A percentile compares a stretch with the other conserved stretches of the same genome.
Conservation (phyloP, 53 echinoderm and acorn worm genomes). For the Paracentrotus lividus region DNA sequence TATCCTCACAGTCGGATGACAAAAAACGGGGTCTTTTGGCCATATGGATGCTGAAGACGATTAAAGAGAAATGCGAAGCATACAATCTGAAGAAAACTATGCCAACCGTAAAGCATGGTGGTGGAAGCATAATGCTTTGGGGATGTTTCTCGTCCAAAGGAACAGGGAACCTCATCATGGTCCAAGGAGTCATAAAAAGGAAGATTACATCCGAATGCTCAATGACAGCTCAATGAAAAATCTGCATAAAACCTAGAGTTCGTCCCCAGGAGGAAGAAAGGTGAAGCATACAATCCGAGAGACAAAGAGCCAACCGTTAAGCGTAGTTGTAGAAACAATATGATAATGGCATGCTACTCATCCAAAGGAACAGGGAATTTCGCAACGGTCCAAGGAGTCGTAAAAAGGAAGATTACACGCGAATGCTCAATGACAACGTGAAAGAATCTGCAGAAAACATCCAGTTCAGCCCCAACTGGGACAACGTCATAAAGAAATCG, state of each 20-base stretch:
- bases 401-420: too few species aligned
- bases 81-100: background rate
- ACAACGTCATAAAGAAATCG: too few species aligned
- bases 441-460: too few species aligned
- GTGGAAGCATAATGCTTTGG: conserved; percentile 69
- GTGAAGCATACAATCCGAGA: conserved; percentile 30
- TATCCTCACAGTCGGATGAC: conserved; percentile 32
- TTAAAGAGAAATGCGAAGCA: conserved; percentile 49
- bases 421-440: too few species aligned
- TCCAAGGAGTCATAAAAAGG: too few species aligned
- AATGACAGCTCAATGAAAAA: too few species aligned
- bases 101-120: conserved; percentile 73
- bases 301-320: conserved; percentile 51
- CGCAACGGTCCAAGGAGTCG: too few species aligned
- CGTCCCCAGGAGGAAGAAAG: conserved; percentile 41
- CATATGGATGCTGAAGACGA: conserved; percentile 43
- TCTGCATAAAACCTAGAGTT: too few species aligned
- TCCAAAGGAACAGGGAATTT: conserved; percentile 54
- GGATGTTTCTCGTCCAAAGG: conserved; percentile 63
- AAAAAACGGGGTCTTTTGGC: conserved; percentile 20
- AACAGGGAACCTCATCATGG: conserved; percentile 50
- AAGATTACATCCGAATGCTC: too few species aligned
- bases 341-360: conserved; percentile 63
- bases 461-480: too few species aligned
- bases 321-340: conserved; percentile 69